Conservation (phyloP, 2,888 invertebrate genomes). For the Galerucella pusilla region DNA sequence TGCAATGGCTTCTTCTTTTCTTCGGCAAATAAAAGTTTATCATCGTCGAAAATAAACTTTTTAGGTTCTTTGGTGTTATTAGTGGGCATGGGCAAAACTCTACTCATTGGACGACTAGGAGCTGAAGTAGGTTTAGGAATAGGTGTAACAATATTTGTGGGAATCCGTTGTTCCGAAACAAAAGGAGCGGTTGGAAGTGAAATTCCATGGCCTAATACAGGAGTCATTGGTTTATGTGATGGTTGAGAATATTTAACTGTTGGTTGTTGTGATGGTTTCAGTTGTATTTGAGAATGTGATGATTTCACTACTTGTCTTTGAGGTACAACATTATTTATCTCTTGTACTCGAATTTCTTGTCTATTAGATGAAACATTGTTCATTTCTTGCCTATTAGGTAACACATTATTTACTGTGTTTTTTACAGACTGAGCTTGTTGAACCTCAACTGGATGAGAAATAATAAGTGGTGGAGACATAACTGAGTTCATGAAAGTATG, state of each 20-base stretch:
- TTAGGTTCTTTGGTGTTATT: slow-evolving; percentile 68
- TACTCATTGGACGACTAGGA: slow-evolving; percentile 77
- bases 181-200: slow-evolving; percentile 70
- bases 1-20: slow-evolving; percentile 66
- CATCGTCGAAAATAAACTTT: slow-evolving; percentile 63
- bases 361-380: slow-evolving; percentile 9
- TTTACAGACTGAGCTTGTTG: slow-evolving; percentile 23
- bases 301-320: slow-evolving; percentile 33
- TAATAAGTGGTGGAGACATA: slow-evolving; percentile 21
- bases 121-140: slow-evolving; percentile 67
- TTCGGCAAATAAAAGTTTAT: slow-evolving; percentile 66
- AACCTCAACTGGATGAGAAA: slow-evolving; percentile 11
- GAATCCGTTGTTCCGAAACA: slow-evolving; percentile 71
- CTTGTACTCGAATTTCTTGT: slow-evolving; percentile 5
- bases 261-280: slow-evolving; percentile 49
- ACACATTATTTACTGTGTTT: slow-evolving; percentile 39
- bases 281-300: slow-evolving; percentile 21
- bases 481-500: slow-evolving; percentile 14
- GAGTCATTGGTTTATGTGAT: slow-evolving; percentile 46
- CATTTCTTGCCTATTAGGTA: slow-evolving; percentile 35
- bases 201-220: slow-evolving; percentile 68
- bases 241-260: slow-evolving; percentile 50
- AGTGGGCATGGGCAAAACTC: slow-evolving; percentile 82
- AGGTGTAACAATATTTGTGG: slow-evolving; percentile 79
- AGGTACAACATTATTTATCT: slow-evolving; percentile 40